Evolutionary conservation across 2,888 invertebrate genomes (phyloP), one percentile per base, ranked within the genome.

Genomic region (Drosophila aldrichi): DNA sequence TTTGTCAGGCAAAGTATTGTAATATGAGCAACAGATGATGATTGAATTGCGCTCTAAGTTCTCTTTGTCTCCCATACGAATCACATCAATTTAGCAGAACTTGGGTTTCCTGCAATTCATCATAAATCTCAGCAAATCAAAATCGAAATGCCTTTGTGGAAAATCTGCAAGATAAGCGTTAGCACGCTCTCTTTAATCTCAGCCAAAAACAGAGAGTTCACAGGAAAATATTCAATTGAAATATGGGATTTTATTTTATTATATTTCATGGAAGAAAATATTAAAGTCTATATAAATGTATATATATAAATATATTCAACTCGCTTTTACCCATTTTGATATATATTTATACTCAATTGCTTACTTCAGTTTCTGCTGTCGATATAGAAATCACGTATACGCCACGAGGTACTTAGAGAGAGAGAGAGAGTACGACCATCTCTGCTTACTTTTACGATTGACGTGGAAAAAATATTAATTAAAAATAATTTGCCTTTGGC

Each of bases 1-100:
- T 51, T 48, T 70, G 55, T 60, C 59, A 48, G 49, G 32, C 25
- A 20, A 25, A 34, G 36, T 32, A 38, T 12, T 18, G 12, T 9
- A 46, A 46, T 29, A 48, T 29, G 12, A 18, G 32, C n/a, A 29
- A 18, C 29, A 49, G 32, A 49, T 49, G 32, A 32, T 49, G 48
- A 18, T 49, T 32, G 48, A 18, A 49, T 25, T 49, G 18, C 18
- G 48, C 18, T 32, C n/a, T 10, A 18, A 18, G 32, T 9, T 32
- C 12, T 6, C 12, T 18, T 49, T 49, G 48, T 49, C 29, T 49
- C 3, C 48, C 12, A 12, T 22, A 18, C 6, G 18, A 49, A 32
- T 49, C n/a, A 29, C n/a, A 29, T n/a, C 0, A 12, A 44, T 22
- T 16, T 22, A 0, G 7, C 7, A 8, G 44, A 7, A 3, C 6